phyloP scores from a whole-genome alignment of 1,140 invertebrate species.

The Eufriesea mexicana region DNA sequence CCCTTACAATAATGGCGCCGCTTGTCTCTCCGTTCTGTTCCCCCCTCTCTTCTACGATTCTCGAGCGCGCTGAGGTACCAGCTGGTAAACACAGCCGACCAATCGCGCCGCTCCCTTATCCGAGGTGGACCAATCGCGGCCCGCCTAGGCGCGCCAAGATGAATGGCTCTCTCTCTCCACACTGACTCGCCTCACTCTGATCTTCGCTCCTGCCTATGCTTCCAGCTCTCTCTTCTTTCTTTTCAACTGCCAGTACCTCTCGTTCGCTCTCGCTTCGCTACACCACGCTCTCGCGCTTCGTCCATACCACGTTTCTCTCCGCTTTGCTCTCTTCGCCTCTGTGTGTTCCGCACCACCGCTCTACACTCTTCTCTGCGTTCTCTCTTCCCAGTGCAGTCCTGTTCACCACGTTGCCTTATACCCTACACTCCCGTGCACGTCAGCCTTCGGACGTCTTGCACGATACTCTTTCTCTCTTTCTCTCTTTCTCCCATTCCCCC shows the following conservation, averaged over 20 bases:
- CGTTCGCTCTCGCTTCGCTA: conserved; percentile 50
- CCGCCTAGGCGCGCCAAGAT: conserved; percentile 81
- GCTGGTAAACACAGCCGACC: conserved; percentile 82
- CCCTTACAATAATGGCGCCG: conserved; percentile 86
- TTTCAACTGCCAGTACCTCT: conserved; percentile 47
- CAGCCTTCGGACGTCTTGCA: conserved; percentile 56
- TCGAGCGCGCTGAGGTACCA: conserved; percentile 75
- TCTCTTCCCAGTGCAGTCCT: conserved; percentile 64
- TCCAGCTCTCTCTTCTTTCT: conserved; percentile 52
- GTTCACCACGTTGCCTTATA: conserved; percentile 67
- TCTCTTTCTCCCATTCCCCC: background rate
- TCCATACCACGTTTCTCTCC: conserved; percentile 56
- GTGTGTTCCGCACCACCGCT: conserved; percentile 36
- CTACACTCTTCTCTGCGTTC: conserved; percentile 30
- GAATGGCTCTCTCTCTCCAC: conserved; percentile 77
- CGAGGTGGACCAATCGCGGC: conserved; percentile 73
- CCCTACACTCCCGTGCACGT: conserved; percentile 26
- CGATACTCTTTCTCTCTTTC: conserved; percentile 44
- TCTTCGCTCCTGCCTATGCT: conserved; percentile 41
- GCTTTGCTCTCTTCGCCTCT: conserved; percentile 31
- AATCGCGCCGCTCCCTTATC: conserved; percentile 76
- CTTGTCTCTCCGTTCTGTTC: conserved; percentile 83
- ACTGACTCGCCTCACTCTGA: conserved; percentile 45
- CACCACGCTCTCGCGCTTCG: conserved; percentile 50
- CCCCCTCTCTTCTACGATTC: conserved; percentile 75